Base-by-base conservation (phyloP, 2,113 vertebrate species). In the Echinops telfairi region DNA sequence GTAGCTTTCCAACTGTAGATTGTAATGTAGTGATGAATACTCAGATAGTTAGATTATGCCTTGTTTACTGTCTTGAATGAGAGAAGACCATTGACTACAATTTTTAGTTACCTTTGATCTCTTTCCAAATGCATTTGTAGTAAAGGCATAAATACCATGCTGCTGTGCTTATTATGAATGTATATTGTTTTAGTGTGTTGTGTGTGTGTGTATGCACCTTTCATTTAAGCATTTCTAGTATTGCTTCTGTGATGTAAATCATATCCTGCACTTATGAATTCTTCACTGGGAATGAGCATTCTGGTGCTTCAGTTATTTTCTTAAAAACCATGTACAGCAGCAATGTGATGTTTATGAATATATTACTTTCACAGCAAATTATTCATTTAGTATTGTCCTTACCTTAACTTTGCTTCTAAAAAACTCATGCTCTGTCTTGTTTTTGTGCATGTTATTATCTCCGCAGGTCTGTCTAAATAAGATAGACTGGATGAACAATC, bases 251-350 rank as follows among this genome's bases (percentile, higher is more conserved):
- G 58, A 84, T 89, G 40, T 84, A 92, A 2, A 38, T 33, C 78
- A 93, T 2, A 94, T 0, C 53, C 38, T 82, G 70, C 29, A 95
- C 85, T 89, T 94, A 92, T 85, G 94, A 92, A 94, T 88, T 96
- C 88, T 95, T 36, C 70, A 82, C 12, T 71, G 33, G 10, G 95
- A 83, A 53, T 76, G 64, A 95, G 79, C 93, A n/a, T n/a, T 43
- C 7, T 90, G 83, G 80, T 80, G 92, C 94, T 47, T 96, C 86
- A 94, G 94, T 92, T 40, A 86, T 86, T 89, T 53, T 96, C 79
- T 79, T 84, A 43, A 93, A 94, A 93, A 98, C 93, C 91, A 66
- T 62, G 22, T 62, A 62, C 5, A 62, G 92, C 62, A 89, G 82
- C 6, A 96, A 92, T 93, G 23, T 31, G 47, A 88, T 29, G 83